Evolutionary conservation across 2,888 invertebrate species (phyloP), one percentile per base, ranked within the genome.

Genomic region (Heterodera filipjevi): DNA sequence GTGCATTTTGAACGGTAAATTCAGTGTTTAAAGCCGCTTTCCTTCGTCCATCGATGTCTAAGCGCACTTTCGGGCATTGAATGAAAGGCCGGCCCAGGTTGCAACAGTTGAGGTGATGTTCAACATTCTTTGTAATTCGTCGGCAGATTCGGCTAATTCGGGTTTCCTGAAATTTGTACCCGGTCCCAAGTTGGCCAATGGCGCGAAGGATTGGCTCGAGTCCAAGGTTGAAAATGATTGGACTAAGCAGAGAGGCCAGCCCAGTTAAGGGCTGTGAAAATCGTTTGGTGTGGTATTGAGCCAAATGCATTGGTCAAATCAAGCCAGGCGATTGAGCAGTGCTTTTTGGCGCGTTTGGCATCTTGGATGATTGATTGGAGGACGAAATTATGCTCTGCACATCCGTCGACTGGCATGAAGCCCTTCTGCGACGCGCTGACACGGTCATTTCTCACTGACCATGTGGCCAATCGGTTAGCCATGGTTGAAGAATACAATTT

Each of bases 221-320:
- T 10, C 84, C 82, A 6, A 90, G 78, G 80, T 89, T 89, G 80
- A 90, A 90, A 0, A 89, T 44, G 3, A 89, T 84, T 0, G 89
- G 88, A 74, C 86, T 88, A 0, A 89, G 77, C 59, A 14, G 22
- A 3, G 0, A 82, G 66, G 16, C 77, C 75, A 72, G 22, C 3
- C 78, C 71, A 53, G 6, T 39, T 6, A 0, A 83, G 66, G 2
- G 80, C 33, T 8, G 12, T 12, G 14, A 73, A 32, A n/a, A 82
- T 80, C 30, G 72, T 1, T 74, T 77, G 0, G 79, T 90, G 90
- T 22, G 90, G 89, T 2, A 90, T 81, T 16, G 27, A 59, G 10
- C 59, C 59, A n/a, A 59, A 59, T n/a, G 59, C 59, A 5, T 90
- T 90, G 19, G 87, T 78, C 5, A 90, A 80, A 77, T 90, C 89